Evolutionary conservation across 1,140 invertebrate species (phyloP).

Genomic region (Brachionus koreanus): DNA sequence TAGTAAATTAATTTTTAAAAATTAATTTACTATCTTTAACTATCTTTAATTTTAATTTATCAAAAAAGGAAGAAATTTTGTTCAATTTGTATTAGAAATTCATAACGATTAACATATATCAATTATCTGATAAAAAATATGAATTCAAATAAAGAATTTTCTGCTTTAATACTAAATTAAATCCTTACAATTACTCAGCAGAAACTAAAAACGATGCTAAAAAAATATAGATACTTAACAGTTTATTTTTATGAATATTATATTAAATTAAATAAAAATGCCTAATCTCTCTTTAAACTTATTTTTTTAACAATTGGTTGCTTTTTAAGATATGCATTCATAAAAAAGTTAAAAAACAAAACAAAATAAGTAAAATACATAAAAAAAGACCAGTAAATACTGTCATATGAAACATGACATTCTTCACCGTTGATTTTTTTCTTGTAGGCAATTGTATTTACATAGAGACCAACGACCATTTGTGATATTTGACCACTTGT

Average conservation of each 20-base stretch:
- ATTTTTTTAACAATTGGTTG: background rate
- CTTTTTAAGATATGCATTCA: constrained; percentile 29
- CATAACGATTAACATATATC: too few species aligned
- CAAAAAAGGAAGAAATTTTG: too few species aligned
- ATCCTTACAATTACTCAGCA: too few species aligned
- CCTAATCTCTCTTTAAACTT: background rate
- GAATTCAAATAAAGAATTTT: too few species aligned
- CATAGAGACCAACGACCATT: constrained; percentile 78
- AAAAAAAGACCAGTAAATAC: constrained; percentile 27
- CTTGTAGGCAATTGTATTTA: background rate
- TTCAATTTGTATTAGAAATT: too few species aligned
- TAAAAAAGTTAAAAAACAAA: constrained; percentile 42
- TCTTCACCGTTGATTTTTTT: constrained; percentile 12
- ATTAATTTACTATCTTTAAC: too few species aligned
- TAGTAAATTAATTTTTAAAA: too few species aligned
- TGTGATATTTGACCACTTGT: constrained; percentile 84
- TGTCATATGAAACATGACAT: constrained; percentile 32
- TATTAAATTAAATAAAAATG: background rate
- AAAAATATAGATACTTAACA: too few species aligned
- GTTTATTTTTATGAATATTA: too few species aligned
- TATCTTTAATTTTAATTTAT: too few species aligned
- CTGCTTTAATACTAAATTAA: too few species aligned
- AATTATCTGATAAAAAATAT: too few species aligned
- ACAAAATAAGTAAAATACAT: constrained; percentile 45
- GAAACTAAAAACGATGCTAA: background rate